Base-by-base conservation (phyloP, 2,888 invertebrate genomes). In the Megaustenia siamemsis region DNA sequence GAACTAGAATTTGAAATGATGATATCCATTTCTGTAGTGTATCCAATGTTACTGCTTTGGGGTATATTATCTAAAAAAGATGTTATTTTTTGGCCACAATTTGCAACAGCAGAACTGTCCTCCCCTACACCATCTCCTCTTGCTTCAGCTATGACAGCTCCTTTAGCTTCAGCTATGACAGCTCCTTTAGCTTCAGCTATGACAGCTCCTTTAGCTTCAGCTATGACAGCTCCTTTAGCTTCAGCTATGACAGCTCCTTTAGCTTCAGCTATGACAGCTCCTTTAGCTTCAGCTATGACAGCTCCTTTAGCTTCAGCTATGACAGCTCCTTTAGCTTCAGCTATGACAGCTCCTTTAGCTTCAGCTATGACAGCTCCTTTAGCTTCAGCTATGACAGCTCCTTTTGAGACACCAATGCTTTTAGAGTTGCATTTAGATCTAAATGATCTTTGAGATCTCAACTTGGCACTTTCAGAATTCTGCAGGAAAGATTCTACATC, bases 351-450 rank as follows among this genome's bases (percentile, higher is more conserved):
- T 10, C 63, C 35, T 12, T 3, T 40, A 3, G 18, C 12, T 1
- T 60, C 63, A 18, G 8, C 5, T 15, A 4, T 12, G 4, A 15
- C 24, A 40, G 60, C 49, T 60, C n/a, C 53, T 32, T 32, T 28
- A 21, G 40, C 40, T 0, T 15, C 5, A 63, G 60, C 21, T 24
- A 5, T 28, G 38, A 60, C 60, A 3, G 56, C 53, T 18, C 32
- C 15, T 32, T 38, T 77, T 32, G 35, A n/a, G n/a, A n/a, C n/a
- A n/a, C n/a, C n/a, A n/a, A n/a, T n/a, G n/a, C n/a, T n/a, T 60
- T 60, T 77, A 6, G 79, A 79, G 10, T 3, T 79, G 1, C 63
- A 66, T 40, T 63, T 66, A 24, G 66, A 38, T 63, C 63, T 79
- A 15, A 79, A 43, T 6, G 24, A 24, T 8, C 56, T 12, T 56